Base-by-base conservation (phyloP, 2,888 invertebrate genomes). In the Patella pellucida region DNA sequence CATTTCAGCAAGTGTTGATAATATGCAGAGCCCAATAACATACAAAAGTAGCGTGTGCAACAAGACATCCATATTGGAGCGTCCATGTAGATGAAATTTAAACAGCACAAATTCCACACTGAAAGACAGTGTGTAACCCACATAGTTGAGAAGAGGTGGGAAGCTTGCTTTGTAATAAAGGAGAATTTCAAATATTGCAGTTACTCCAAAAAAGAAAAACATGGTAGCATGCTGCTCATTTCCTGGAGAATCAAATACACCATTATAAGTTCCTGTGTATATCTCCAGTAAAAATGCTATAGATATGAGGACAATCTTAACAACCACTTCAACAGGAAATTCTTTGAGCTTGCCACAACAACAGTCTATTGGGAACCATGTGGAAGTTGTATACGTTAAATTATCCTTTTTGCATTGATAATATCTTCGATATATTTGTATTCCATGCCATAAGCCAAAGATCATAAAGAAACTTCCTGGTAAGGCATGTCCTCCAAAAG, bases 191-290 rank as follows among this genome's bases (percentile, higher is more conserved):
- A 92, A 78, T 0, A 91, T 83, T 7, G 91, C 92, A 69, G 88
- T 88, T 51, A 92, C 77, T 16, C 91, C 91, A 83, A 92, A 92
- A 85, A 91, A 92, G 85, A 91, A 91, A 84, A 91, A 92, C 92
- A 92, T 92, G 50, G 92, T 92, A 70, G 91, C 91, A 84, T 92
- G 92, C 80, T 92, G 92, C n/a, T 89, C 91, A 84, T 92, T 92
- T 16, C 90, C 90, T 51, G 89, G 81, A 75, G 87, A 82, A 15
- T 85, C 83, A 84, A 91, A 91, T 56, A 84, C 90, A 67, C 88
- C 84, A 91, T 91, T 23, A 87, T 88, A 83, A 82, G 80, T 80
- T 67, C 84, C 86, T 15, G 84, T 84, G 56, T 80, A 81, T 7
- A 86, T 84, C 78, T 85, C 86, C 16, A 82, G 68, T 3, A 76